A percentile compares a stretch with the other conserved stretches of the same genome.
These are phyloP conservation scores for Eupelmus urozonus DNA, from an alignment of 2,888 invertebrate species.

Conservation along the genomic window DNA sequence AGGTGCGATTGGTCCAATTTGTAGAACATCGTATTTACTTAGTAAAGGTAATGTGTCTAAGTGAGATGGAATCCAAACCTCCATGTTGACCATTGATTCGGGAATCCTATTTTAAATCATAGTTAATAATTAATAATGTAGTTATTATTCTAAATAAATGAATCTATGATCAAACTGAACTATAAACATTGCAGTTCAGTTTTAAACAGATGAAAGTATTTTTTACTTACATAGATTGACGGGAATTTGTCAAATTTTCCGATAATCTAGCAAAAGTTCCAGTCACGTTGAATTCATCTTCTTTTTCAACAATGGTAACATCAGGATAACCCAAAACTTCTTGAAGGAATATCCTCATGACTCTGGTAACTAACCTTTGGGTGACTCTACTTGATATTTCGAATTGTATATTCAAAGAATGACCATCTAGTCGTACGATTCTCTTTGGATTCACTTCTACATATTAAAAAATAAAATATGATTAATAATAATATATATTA, in stretches of 20 bases:
- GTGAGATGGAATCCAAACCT: conserved; percentile 84
- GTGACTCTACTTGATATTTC: conserved; percentile 79
- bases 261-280: conserved; percentile 74
- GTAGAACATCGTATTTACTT: conserved; percentile 75
- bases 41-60: conserved; percentile 79
- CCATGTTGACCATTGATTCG: conserved; percentile 82
- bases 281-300: conserved; percentile 76
- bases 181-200: background rate
- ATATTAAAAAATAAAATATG: conserved; percentile 61
- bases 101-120: conserved; percentile 72
- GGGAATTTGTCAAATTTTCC: conserved; percentile 62
- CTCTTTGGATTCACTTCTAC: conserved; percentile 79
- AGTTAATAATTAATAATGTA: background rate
- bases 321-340: conserved; percentile 79
- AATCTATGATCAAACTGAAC: background rate
- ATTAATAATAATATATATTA: background rate
- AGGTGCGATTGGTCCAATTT: conserved; percentile 79
- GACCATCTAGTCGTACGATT: conserved; percentile 75
- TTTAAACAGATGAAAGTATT: background rate
- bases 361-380: conserved; percentile 80
- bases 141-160: background rate
- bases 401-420: conserved; percentile 77
- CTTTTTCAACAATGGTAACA: conserved; percentile 75
- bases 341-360: conserved; percentile 80
- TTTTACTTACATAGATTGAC: conserved; percentile 68